phyloP scores from a whole-genome alignment of 1,140 invertebrate species.

The Aphis gossypii region DNA sequence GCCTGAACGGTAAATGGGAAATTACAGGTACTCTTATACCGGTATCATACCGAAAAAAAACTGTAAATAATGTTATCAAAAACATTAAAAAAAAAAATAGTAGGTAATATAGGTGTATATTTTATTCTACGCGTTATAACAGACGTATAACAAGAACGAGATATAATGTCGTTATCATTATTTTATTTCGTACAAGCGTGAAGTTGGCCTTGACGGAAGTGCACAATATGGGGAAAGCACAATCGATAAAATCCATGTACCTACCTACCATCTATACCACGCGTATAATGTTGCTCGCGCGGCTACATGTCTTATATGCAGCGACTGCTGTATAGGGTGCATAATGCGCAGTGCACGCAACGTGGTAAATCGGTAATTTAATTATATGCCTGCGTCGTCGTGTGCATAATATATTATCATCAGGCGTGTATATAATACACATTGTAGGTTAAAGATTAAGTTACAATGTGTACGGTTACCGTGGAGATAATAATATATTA shows the following conservation, averaged over 20 bases:
- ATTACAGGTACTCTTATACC: too few species aligned
- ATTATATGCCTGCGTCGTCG: neutral
- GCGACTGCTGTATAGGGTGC: neutral
- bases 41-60: too few species aligned
- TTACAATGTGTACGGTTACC: conserved; percentile 2
- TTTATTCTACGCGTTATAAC: too few species aligned
- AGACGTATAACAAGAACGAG: too few species aligned
- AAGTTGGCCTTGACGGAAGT: neutral
- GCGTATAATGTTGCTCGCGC: neutral
- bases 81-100: too few species aligned
- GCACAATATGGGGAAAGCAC: neutral
- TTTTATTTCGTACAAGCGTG: neutral
- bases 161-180: neutral
- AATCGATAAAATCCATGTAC: neutral
- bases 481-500: neutral
- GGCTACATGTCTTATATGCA: neutral
- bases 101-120: too few species aligned
- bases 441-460: conserved; percentile 17
- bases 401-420: conserved; percentile 18
- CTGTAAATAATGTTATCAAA: too few species aligned
- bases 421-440: neutral
- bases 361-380: conserved; percentile 15
- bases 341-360: conserved; percentile 12
- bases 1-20: too few species aligned
- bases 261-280: neutral